These are phyloP conservation scores for Camponotus pennsylvanicus DNA, from an alignment of 1,140 invertebrate species.

Conservation along the genomic window DNA sequence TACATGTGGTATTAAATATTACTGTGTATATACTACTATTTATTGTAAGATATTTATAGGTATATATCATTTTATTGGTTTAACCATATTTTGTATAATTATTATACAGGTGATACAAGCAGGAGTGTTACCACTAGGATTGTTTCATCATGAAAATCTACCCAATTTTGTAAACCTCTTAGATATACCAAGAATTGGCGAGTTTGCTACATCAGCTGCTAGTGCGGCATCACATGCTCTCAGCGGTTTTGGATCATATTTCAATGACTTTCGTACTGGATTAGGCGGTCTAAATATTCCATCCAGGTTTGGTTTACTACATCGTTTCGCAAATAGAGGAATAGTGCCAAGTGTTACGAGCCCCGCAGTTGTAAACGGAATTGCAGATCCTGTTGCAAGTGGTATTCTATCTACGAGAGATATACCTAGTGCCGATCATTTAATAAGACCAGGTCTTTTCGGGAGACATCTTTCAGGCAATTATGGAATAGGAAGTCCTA, in stretches of 20 bases:
- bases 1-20: too few relatives aligned
- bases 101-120: constrained; percentile 42
- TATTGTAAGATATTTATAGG: not conserved
- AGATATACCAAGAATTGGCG: not conserved
- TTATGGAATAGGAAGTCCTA: not conserved
- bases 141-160: not conserved
- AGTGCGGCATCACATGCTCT: not conserved
- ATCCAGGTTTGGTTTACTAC: not conserved
- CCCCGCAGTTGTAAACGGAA: too few relatives aligned
- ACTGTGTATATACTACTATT: not conserved
- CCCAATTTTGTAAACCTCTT: not conserved
- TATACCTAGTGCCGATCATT: not conserved
- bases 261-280: not conserved
- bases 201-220: constrained; percentile 2
- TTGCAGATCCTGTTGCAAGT: not conserved
- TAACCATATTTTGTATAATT: not conserved
- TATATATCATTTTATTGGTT: too few relatives aligned
- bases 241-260: not conserved
- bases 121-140: not conserved
- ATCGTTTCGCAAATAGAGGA: not conserved
- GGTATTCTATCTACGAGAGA: not conserved
- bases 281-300: not conserved
- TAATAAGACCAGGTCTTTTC: not conserved
- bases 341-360: not conserved
- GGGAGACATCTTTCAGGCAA: not conserved